A percentile compares a stretch with the other conserved stretches of the same genome.
Conservation (phyloP, 2,113 vertebrate genomes). For the Ceratotherium simum region DNA sequence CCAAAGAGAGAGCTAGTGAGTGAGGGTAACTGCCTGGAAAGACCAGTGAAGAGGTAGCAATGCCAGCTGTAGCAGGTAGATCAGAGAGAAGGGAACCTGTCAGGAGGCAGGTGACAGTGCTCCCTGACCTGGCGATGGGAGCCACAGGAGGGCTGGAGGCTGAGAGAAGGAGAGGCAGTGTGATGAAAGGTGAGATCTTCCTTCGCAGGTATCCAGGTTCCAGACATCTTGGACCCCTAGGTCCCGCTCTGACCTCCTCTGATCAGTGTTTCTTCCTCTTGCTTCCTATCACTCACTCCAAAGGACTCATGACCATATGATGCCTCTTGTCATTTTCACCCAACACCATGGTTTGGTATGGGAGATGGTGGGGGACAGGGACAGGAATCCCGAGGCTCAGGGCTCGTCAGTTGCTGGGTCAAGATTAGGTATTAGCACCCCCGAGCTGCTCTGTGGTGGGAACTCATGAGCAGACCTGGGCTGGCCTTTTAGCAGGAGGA, state of each 20-base stretch:
- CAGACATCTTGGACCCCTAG: neutral
- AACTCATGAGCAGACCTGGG: neutral
- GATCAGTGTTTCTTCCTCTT: neutral
- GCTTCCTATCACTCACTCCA: neutral
- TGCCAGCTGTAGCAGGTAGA: neutral
- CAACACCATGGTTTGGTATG: fast-evolving
- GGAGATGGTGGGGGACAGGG: neutral
- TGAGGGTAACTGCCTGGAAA: neutral
- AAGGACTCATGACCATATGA: neutral
- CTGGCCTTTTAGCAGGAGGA: neutral
- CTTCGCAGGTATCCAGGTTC: neutral
- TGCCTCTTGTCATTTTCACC: neutral
- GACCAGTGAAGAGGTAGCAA: neutral
- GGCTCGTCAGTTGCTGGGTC: neutral
- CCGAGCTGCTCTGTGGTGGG: neutral
- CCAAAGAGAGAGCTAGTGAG: neutral
- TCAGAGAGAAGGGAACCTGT: neutral
- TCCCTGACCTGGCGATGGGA: neutral
- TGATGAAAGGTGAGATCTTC: neutral
- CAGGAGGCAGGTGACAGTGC: no score
- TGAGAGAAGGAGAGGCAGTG: neutral
- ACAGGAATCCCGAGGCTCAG: neutral
- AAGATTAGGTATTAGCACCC: no score
- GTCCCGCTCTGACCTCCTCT: neutral
- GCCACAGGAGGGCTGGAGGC: neutral